Conservation (phyloP, 2,888 invertebrate genomes). For the Limnephilus rhombicus region DNA sequence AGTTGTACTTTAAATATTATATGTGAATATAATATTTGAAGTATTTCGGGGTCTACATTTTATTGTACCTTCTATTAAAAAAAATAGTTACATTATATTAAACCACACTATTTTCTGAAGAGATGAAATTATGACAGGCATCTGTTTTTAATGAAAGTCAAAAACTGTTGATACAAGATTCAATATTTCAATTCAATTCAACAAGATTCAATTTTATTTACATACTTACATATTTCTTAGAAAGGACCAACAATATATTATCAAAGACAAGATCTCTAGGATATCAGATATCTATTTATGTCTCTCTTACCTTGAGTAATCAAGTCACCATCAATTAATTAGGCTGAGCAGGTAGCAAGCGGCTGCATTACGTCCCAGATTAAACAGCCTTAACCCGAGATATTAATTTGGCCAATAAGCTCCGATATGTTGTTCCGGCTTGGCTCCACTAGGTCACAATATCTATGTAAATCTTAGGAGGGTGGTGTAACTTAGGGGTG, state of each 20-base stretch:
- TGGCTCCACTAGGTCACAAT: background rate
- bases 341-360: background rate
- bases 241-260: background rate
- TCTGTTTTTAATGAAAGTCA: background rate
- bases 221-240: background rate
- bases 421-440: constrained; percentile 3
- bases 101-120: background rate
- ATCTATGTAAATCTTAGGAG: constrained; percentile 4
- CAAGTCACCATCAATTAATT: constrained; percentile 29
- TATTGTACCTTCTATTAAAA: too few species aligned
- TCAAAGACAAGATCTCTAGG: background rate
- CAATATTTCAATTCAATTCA: background rate
- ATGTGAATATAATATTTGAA: too few species aligned
- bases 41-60: too few species aligned
- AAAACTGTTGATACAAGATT: background rate
- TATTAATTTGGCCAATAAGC: constrained; percentile 49
- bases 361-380: constrained; percentile 20
- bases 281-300: background rate
- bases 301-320: background rate
- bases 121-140: background rate
- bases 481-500: background rate
- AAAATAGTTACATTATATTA: too few species aligned
- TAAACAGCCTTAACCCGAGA: constrained; percentile 33
- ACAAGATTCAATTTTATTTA: background rate
- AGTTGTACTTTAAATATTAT: too few species aligned